Evolutionary conservation across 2,113 vertebrate genomes (phyloP).

Genomic region (Poecilia latipinna): DNA sequence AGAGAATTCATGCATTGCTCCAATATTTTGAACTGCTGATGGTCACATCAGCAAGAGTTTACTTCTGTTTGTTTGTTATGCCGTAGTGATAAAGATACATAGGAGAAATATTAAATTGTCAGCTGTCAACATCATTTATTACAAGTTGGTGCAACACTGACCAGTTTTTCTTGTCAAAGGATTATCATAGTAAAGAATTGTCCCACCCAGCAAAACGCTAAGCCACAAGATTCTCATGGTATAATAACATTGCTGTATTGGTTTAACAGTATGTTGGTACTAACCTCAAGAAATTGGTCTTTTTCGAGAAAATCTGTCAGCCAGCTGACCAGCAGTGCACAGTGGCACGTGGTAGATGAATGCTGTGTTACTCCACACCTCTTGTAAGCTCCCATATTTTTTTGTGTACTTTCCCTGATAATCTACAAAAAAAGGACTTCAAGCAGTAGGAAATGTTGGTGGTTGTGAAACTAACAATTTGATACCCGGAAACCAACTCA

Average conservation of each 20-base stretch:
- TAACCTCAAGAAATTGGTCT: neutral
- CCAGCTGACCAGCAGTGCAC: neutral
- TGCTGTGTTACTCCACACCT: neutral
- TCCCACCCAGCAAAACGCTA: neutral
- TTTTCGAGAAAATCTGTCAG: neutral
- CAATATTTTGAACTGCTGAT: neutral
- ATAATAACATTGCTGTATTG: neutral
- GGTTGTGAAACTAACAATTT: neutral
- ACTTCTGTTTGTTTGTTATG: neutral
- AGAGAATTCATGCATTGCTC: neutral
- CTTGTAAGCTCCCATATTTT: neutral
- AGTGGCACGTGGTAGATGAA: neutral
- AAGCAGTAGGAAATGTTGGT: neutral
- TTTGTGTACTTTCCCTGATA: neutral
- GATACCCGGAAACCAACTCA: neutral
- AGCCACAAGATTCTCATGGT: neutral
- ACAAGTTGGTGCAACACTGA: neutral
- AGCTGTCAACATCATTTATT: neutral
- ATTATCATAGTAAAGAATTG: neutral
- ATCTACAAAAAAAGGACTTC: neutral
- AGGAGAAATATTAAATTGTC: neutral
- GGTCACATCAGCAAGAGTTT: neutral
- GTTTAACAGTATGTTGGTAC: neutral
- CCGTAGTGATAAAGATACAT: neutral
- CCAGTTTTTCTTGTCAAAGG: neutral